These are phyloP conservation scores for Chelmon rostratus DNA, from an alignment of 2,797 vertebrate species.

Conservation along the genomic window DNA sequence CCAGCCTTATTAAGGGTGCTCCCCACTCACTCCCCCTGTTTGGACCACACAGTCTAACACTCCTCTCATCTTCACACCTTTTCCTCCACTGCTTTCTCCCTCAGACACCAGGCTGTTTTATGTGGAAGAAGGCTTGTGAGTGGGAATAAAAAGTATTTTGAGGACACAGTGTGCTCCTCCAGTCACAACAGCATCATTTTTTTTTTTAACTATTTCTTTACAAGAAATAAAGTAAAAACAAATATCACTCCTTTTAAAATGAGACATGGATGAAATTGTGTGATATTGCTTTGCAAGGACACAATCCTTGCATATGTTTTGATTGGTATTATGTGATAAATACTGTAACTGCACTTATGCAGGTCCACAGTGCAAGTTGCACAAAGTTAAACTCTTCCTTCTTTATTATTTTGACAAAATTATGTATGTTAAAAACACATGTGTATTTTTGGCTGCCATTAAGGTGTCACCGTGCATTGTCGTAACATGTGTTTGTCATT, in stretches of 20 bases:
- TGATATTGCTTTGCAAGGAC: neutral
- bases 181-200: neutral
- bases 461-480: too few relatives aligned
- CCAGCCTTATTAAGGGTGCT: conserved; percentile 53
- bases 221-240: neutral
- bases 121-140: conserved; percentile 22
- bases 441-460: too few relatives aligned
- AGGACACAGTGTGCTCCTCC: neutral
- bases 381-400: too few relatives aligned
- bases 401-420: neutral
- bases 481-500: too few relatives aligned
- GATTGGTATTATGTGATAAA: neutral
- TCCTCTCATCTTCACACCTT: conserved; percentile 45
- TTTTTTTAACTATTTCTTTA: neutral
- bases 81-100: conserved; percentile 29
- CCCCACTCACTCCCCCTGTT: conserved; percentile 38
- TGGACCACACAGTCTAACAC: conserved; percentile 49
- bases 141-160: conserved; percentile 15
- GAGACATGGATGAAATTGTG: neutral
- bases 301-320: neutral
- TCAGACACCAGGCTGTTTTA: conserved; percentile 24
- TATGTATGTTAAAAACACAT: neutral
- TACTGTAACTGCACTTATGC: neutral
- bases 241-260: neutral
- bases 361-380: too few relatives aligned